Conservation (phyloP, 2,797 vertebrate genomes). For the Tapera naevia region DNA sequence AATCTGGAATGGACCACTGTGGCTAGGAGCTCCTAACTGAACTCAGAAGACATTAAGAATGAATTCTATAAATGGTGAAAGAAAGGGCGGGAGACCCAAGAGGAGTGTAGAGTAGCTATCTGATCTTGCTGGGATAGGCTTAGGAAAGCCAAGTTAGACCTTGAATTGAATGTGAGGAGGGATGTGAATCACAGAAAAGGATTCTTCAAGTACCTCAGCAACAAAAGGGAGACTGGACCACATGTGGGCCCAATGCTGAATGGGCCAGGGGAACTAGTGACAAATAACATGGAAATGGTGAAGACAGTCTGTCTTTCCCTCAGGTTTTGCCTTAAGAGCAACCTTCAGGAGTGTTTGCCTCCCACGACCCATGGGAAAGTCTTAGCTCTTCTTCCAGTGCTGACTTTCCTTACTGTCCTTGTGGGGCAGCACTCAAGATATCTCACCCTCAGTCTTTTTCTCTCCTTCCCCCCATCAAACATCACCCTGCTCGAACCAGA, state of each 20-base stretch:
- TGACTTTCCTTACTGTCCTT: not conserved
- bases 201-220: not conserved
- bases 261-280: not conserved
- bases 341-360: not conserved
- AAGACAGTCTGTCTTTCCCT: not conserved
- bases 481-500: not conserved
- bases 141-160: not conserved
- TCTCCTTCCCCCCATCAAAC: not conserved
- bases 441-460: not conserved
- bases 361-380: rapidly evolving
- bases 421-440: not conserved
- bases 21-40: not conserved
- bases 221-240: not conserved
- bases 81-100: not conserved
- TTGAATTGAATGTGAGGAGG: not conserved
- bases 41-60: not conserved
- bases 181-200: not conserved
- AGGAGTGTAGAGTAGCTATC: not conserved
- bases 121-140: not conserved
- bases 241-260: not conserved
- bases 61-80: not conserved
- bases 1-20: not conserved
- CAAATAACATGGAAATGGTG: not conserved
- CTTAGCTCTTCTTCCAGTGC: not conserved
- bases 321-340: not conserved